Conservation (phyloP, 2,113 vertebrate species). For the Dicrurus megarhynchus region DNA sequence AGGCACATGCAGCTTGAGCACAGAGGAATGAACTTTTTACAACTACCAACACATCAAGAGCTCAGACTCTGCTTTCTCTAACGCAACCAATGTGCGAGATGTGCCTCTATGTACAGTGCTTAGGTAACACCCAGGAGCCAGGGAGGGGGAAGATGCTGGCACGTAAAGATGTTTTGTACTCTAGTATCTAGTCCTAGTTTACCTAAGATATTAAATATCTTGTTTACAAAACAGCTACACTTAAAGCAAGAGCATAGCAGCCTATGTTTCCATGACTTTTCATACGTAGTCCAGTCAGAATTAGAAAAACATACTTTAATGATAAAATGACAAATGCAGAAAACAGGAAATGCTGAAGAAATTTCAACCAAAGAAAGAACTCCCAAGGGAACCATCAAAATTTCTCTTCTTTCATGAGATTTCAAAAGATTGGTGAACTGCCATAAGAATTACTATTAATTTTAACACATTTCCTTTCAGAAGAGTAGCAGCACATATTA, state of each 20-base stretch:
- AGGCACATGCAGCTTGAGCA: neutral
- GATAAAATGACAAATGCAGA: neutral
- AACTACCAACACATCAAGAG: neutral
- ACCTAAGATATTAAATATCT: neutral
- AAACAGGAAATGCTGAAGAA: neutral
- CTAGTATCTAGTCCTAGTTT: neutral
- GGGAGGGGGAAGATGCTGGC: neutral
- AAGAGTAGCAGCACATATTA: neutral
- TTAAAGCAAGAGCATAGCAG: neutral
- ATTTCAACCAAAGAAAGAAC: neutral
- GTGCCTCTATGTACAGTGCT: neutral
- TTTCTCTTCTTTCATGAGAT: neutral
- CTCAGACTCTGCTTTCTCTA: neutral
- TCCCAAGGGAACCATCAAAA: neutral
- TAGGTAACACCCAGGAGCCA: neutral
- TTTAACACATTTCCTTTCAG: neutral
- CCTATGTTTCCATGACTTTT: neutral
- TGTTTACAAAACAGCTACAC: neutral
- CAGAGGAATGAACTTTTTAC: neutral
- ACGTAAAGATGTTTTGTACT: neutral
- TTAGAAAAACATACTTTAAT: neutral
- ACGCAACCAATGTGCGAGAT: fast-evolving
- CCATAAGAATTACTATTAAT: neutral
- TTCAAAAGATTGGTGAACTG: neutral
- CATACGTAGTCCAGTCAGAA: neutral